A percentile compares a stretch with the other conserved stretches of the same genome.
Evolutionary conservation across 2,113 vertebrate species (phyloP).

Genomic region (Speoplatyrhinus poulsoni): DNA sequence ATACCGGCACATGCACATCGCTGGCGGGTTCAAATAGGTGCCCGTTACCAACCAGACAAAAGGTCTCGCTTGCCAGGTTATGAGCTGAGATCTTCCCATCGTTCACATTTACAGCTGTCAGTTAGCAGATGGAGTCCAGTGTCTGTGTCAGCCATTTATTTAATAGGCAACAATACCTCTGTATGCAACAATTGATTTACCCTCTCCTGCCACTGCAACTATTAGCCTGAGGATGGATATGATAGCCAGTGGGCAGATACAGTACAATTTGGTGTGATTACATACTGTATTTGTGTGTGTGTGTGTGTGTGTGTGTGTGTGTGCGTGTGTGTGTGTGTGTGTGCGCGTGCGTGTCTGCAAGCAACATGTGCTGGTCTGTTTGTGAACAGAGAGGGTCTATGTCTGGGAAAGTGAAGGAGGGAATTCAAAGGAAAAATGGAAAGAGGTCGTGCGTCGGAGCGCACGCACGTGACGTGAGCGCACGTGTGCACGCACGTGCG

Average conservation of each 20-base stretch:
- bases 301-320: not conserved
- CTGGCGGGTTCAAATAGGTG: conserved; percentile 11
- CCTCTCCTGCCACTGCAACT: conserved; percentile 30
- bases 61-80: conserved; percentile 50
- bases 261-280: conserved; percentile 36
- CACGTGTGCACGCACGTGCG: conserved; percentile 6
- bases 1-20: not conserved
- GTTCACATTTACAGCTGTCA: conserved; percentile 71
- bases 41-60: conserved; percentile 20
- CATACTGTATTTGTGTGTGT: no score
- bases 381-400: not conserved
- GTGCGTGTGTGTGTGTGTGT: not conserved
- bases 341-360: not conserved
- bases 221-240: conserved; percentile 43
- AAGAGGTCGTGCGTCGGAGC: not conserved
- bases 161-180: conserved; percentile 62
- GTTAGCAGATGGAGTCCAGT: conserved; percentile 46
- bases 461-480: not conserved
- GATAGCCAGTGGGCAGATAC: conserved; percentile 37
- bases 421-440: not conserved
- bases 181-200: conserved; percentile 59
- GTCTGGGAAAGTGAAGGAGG: not conserved
- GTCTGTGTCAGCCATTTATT: conserved; percentile 61
- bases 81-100: conserved; percentile 54
- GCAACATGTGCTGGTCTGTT: not conserved